Conservation (phyloP, 2,797 vertebrate species). For the Anguilla anguilla region DNA sequence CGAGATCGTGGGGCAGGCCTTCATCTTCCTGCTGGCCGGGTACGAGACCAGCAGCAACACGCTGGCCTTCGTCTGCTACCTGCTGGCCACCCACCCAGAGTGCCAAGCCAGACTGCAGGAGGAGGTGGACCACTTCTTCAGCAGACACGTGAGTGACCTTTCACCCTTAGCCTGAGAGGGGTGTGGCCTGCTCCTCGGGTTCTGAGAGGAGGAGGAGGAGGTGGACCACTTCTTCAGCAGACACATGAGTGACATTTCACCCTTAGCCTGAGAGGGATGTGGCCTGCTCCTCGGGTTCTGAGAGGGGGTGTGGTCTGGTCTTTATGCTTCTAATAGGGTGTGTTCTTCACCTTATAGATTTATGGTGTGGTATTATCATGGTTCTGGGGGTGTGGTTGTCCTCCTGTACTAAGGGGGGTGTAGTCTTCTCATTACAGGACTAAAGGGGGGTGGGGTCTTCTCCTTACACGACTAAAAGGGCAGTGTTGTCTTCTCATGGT, state of each 20-base stretch:
- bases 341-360: no score
- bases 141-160: constrained; percentile 78
- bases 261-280: neutral
- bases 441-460: no score
- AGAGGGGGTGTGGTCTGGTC: no score
- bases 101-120: constrained; percentile 80
- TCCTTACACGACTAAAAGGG: no score
- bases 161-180: neutral
- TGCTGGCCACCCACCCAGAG: constrained; percentile 82
- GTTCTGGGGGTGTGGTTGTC: no score
- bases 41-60: constrained; percentile 89
- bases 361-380: no score
- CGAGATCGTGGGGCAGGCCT: constrained; percentile 89
- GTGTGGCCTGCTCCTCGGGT: neutral
- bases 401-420: no score
- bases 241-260: constrained; percentile 77
- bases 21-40: constrained; percentile 88
- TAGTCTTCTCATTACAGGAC: no score
- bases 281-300: neutral
- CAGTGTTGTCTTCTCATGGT: neutral
- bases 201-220: constrained; percentile 64
- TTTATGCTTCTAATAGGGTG: no score
- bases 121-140: constrained; percentile 84
- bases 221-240: constrained; percentile 80
- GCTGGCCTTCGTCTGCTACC: constrained; percentile 84